These are phyloP conservation scores for Rynchops niger DNA, from an alignment of 2,113 vertebrate genomes.

Conservation along the genomic window DNA sequence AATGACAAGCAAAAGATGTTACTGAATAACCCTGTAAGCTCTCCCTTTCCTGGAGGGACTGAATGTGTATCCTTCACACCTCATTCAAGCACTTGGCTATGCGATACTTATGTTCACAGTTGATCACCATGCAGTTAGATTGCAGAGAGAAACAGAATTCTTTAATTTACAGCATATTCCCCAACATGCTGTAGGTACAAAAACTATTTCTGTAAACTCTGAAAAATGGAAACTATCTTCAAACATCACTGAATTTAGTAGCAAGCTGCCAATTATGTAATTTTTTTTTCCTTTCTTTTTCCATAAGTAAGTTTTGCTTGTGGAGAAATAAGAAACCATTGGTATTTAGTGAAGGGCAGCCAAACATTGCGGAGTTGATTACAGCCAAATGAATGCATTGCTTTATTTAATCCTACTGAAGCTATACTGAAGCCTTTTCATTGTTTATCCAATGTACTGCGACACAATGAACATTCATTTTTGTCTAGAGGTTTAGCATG, in stretches of 20 bases:
- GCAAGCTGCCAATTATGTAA: conserved; percentile 19
- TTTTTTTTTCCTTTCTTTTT: neutral
- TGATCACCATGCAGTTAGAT: neutral
- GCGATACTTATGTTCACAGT: neutral
- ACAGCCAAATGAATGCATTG: neutral
- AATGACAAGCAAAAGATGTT: neutral
- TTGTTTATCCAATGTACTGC: neutral
- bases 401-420: conserved; percentile 46
- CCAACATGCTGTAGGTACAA: neutral
- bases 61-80: neutral
- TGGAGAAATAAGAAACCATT: conserved; percentile 38
- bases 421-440: neutral
- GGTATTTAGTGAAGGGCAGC: conserved; percentile 41
- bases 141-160: neutral
- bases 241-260: conserved; percentile 6
- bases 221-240: conserved; percentile 36
- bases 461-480: neutral
- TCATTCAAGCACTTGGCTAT: neutral
- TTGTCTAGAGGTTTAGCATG: neutral
- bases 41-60: neutral
- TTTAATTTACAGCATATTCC: neutral
- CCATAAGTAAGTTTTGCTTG: conserved; percentile 28
- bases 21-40: neutral
- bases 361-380: neutral
- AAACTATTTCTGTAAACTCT: conserved; percentile 2